phyloP scores from a whole-genome alignment of 2,797 vertebrate genomes.

The Buphagus erythrorhynchus region DNA sequence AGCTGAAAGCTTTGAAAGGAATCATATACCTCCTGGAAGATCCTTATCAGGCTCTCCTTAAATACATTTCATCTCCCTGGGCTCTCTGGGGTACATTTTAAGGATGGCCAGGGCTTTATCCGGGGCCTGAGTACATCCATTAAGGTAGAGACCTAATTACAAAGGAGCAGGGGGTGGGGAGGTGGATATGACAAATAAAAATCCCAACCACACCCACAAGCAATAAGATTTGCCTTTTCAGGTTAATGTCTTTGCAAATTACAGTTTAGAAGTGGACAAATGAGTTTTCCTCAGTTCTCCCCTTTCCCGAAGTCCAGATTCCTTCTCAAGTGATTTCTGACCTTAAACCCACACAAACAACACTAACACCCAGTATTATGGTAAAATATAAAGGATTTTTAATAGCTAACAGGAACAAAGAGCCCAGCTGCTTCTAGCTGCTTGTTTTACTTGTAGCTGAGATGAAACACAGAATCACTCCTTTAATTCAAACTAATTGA shows the following conservation, averaged over 20 bases:
- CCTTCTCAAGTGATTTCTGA: neutral
- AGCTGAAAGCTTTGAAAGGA: conserved; percentile 20
- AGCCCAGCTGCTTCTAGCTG: neutral
- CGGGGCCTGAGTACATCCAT: conserved; percentile 2
- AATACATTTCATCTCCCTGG: neutral
- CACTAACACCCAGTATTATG: neutral
- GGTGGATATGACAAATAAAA: neutral
- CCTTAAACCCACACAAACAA: neutral
- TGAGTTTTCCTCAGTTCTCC: neutral
- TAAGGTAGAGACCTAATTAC: conserved; percentile 22
- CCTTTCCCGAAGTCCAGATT: neutral
- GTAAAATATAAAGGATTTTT: neutral
- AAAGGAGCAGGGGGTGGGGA: neutral
- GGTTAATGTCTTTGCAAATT: neutral
- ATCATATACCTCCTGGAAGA: neutral
- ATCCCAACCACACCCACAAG: neutral
- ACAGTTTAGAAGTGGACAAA: neutral
- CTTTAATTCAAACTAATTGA: neutral
- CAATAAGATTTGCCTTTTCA: neutral
- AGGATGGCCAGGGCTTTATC: neutral
- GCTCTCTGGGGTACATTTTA: neutral
- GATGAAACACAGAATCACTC: neutral
- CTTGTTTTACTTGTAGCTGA: neutral
- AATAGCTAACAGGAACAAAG: neutral
- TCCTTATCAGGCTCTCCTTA: conserved; percentile 6